Evolutionary conservation across 2,113 vertebrate species (phyloP).

Genomic region (Nettapus auritus): DNA sequence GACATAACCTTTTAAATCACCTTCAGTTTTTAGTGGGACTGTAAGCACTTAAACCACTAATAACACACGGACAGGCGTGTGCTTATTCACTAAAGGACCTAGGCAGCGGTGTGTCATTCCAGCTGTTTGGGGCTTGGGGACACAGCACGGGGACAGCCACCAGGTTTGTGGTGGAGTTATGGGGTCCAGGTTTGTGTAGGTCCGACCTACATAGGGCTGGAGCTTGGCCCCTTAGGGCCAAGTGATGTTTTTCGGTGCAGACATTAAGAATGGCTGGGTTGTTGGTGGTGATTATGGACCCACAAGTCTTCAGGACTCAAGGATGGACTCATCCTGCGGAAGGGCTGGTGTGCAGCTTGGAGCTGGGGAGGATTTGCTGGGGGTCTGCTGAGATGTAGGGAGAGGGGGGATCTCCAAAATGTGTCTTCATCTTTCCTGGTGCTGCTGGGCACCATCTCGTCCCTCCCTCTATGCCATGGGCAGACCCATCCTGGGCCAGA

Average conservation of each 20-base stretch:
- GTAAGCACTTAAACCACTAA: neutral
- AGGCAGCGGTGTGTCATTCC: accelerated
- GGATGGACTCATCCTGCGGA: neutral
- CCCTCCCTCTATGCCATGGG: neutral
- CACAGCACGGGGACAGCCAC: accelerated
- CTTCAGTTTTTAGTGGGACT: neutral
- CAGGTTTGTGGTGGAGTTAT: accelerated
- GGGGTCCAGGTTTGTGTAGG: neutral
- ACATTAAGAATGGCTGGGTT: neutral
- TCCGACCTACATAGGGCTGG: accelerated
- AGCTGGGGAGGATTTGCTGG: neutral
- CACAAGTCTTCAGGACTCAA: neutral
- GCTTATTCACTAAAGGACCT: neutral
- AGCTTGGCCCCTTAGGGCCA: neutral
- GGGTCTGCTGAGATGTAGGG: neutral
- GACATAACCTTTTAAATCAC: conserved; percentile 11
- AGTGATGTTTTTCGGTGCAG: neutral
- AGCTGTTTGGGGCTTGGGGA: neutral
- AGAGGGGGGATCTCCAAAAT: neutral
- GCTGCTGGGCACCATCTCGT: neutral
- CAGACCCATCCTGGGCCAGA: neutral
- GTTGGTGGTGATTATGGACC: neutral
- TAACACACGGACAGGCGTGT: neutral
- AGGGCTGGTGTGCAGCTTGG: neutral
- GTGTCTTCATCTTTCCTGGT: neutral